phyloP scores from a whole-genome alignment of 2,888 invertebrate species.

The Plemyria rubiginata region DNA sequence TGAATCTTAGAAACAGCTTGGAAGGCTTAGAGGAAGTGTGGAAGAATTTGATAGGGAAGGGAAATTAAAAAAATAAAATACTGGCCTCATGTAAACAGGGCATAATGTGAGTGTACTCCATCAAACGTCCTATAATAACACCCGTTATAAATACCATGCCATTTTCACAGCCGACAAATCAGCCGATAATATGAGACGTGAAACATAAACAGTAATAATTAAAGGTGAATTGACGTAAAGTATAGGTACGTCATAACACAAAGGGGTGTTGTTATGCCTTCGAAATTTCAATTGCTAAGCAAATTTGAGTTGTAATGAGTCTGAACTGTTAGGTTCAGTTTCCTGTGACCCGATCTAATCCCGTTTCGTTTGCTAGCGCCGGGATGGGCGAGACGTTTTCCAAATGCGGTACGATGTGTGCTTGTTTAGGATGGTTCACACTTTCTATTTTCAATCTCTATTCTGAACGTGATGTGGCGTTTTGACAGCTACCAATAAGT shows the following conservation, averaged over 20 bases:
- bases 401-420: conserved; percentile 39
- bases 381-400: conserved; percentile 43
- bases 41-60: too few relatives aligned
- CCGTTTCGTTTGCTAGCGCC: conserved; percentile 20
- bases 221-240: conserved; percentile 19
- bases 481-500: conserved; percentile 3
- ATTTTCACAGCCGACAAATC: conserved; percentile 25
- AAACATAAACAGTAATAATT: conserved; percentile 20
- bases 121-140: conserved; percentile 12
- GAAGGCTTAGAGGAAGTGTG: too few relatives aligned
- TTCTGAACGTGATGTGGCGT: not conserved
- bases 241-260: conserved; percentile 19
- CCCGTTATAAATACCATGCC: conserved; percentile 25
- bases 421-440: conserved; percentile 24
- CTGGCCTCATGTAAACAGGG: conserved; percentile 4
- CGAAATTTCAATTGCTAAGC: conserved; percentile 51
- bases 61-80: not conserved
- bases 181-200: conserved; percentile 15
- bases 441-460: conserved; percentile 15
- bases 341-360: conserved; percentile 45
- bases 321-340: conserved; percentile 64
- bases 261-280: conserved; percentile 19
- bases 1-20: too few relatives aligned
- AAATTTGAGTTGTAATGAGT: conserved; percentile 64
- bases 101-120: conserved; percentile 2